Evolutionary conservation across 2,113 vertebrate genomes (phyloP).

Genomic region (Thermophis baileyi): DNA sequence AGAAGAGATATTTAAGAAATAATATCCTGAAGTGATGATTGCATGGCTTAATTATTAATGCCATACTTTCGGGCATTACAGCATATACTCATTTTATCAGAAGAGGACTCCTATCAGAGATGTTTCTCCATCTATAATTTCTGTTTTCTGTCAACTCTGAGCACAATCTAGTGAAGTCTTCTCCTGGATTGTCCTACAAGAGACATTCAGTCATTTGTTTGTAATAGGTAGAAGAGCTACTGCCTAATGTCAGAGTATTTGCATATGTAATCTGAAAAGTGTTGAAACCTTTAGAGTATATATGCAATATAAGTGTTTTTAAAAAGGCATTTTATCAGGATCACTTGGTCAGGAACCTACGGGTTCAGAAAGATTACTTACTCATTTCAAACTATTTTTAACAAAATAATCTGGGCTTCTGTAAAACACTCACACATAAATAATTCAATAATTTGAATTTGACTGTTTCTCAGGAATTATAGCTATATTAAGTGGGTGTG

Average conservation of each 20-base stretch:
- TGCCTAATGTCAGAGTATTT: background rate
- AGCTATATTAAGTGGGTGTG: background rate
- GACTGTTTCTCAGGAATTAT: background rate
- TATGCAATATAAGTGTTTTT: background rate
- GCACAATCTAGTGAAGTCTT: background rate
- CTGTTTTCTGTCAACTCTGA: background rate
- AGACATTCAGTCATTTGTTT: background rate
- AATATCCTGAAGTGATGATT: conserved; percentile 81
- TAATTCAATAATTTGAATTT: background rate
- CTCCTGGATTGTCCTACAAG: background rate
- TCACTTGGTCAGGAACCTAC: background rate
- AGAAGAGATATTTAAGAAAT: conserved; percentile 82
- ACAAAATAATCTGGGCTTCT: background rate
- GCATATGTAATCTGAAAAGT: background rate
- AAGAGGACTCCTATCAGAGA: conserved; percentile 50
- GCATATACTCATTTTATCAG: conserved; percentile 44
- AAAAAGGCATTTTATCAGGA: background rate
- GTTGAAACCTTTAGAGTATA: background rate
- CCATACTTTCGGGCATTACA: conserved; percentile 56
- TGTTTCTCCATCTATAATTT: conserved; percentile 37
- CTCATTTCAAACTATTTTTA: conserved; percentile 10
- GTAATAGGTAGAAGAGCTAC: background rate
- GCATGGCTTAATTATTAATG: conserved; percentile 79
- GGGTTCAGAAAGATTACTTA: background rate
- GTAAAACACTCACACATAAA: background rate